Base-by-base conservation (phyloP, 2,113 vertebrate genomes). In the Halcyon malimbica region DNA sequence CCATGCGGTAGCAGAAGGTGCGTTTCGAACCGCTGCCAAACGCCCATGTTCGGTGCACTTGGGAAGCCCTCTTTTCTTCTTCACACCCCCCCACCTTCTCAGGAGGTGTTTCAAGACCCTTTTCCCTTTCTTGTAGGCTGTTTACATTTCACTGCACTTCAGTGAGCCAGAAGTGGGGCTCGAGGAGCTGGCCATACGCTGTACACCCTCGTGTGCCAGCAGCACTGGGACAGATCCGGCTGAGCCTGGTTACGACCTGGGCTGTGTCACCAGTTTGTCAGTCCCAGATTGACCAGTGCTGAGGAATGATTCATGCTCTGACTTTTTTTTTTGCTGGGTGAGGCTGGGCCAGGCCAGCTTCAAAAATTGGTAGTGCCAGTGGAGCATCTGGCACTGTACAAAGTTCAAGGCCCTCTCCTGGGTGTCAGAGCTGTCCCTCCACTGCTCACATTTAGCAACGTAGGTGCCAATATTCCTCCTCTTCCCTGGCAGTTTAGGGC, bases 371-470 rank as follows among this genome's bases (percentile, higher is more conserved):
- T 57, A 11, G 28, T 41, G 54, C 63, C 50, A 4, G 10, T 51
- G 79, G 39, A 68, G 26, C 1, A 0, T 44, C 24, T n/a, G 54
- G 51, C 1, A 0, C 39, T 28, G 44, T 39, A 31, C 39, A 33
- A 16, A 50, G 29, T 9, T 44, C 41, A 68, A 81, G 42, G 51
- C 51, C 25, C 51, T 53, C 51, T 53, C 35, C 56, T 13, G 31
- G 9, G 51, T 37, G 28, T 42, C 80, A 48, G 37, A 51, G 33
- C 73, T 78, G 28, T 53, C 64, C 74, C 41, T 59, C 69, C 11
- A 5, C 50, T 53, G 31, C 54, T 56, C 67, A 3, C 35, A 35
- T 76, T 50, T 19, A 74, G 44, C 41, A 21, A 0, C 2, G 12
- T 24, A 8, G 9, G 14, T 48, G 44, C 31, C 67, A 39, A 9